These are phyloP conservation scores for Furcula furcula DNA, from an alignment of 2,888 invertebrate genomes.

Conservation along the genomic window DNA sequence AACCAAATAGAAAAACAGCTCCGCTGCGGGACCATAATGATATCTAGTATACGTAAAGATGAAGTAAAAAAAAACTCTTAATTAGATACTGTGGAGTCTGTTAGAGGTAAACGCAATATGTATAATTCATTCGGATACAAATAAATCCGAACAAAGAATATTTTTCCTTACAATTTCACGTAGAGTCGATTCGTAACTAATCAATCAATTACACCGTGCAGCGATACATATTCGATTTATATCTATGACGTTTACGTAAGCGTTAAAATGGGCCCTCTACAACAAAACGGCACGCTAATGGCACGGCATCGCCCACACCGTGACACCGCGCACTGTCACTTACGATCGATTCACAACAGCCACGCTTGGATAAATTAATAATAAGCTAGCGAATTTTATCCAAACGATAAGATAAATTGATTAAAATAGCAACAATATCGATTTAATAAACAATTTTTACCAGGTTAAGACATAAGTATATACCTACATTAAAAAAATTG, in stretches of 20 bases:
- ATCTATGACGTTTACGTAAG: constrained; percentile 10
- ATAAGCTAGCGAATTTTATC: constrained; percentile 40
- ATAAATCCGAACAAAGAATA: too few relatives aligned
- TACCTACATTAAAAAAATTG: too few relatives aligned
- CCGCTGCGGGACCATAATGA: too few relatives aligned
- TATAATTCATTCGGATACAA: too few relatives aligned
- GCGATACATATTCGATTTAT: not conserved
- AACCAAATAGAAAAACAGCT: too few relatives aligned
- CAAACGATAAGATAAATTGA: constrained; percentile 39
- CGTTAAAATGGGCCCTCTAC: constrained; percentile 15
- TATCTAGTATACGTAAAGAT: too few relatives aligned
- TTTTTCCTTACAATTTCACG: too few relatives aligned
- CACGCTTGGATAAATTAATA: constrained; percentile 41
- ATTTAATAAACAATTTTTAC: too few relatives aligned
- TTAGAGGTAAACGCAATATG: too few relatives aligned
- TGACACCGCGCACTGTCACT: constrained; percentile 48
- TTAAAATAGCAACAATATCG: constrained; percentile 21
- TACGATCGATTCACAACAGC: constrained; percentile 52
- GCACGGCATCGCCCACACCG: constrained; percentile 29
- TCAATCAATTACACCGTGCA: not conserved
- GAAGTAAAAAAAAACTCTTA: too few relatives aligned
- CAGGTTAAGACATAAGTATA: too few relatives aligned
- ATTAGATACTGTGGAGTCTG: too few relatives aligned
- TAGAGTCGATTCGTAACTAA: not conserved
- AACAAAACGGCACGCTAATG: constrained; percentile 13